Evolutionary conservation across 2,113 vertebrate genomes (phyloP).

Genomic region (Tychaedon coryphoeus): DNA sequence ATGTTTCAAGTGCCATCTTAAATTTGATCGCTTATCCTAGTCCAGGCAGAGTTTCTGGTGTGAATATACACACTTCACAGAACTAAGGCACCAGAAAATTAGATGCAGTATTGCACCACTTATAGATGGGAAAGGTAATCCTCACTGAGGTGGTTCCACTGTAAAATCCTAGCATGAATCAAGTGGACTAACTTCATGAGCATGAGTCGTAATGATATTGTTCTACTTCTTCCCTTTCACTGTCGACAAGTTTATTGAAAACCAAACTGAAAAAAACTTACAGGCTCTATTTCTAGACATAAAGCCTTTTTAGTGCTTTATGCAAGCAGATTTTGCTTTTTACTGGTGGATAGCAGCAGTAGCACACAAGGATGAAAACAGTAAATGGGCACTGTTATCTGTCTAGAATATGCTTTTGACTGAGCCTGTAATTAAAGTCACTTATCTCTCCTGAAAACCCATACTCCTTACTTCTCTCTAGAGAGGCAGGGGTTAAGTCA

Average conservation of each 20-base stretch:
- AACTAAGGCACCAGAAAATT: background rate
- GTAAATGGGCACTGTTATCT: background rate
- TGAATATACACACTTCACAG: background rate
- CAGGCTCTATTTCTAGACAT: background rate
- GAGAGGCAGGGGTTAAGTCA: constrained; percentile 63
- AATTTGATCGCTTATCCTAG: background rate
- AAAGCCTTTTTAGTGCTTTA: background rate
- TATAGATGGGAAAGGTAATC: background rate
- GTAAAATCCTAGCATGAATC: background rate
- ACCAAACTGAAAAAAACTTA: background rate
- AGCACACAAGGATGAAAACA: background rate
- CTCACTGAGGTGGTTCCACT: background rate
- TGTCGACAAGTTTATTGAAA: background rate
- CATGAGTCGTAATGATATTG: background rate
- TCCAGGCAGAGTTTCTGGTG: background rate
- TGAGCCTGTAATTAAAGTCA: background rate
- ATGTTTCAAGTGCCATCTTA: background rate
- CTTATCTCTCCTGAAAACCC: background rate
- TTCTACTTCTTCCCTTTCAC: background rate
- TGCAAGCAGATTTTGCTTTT: background rate
- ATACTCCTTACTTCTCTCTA: background rate
- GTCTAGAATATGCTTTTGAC: background rate
- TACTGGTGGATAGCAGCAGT: background rate
- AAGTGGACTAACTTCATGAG: background rate
- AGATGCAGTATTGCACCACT: background rate